Percentiles rank a stretch among this genome's conserved stretches.
Conservation (phyloP, 2,888 invertebrate species). For the Fragum whitleyi region DNA sequence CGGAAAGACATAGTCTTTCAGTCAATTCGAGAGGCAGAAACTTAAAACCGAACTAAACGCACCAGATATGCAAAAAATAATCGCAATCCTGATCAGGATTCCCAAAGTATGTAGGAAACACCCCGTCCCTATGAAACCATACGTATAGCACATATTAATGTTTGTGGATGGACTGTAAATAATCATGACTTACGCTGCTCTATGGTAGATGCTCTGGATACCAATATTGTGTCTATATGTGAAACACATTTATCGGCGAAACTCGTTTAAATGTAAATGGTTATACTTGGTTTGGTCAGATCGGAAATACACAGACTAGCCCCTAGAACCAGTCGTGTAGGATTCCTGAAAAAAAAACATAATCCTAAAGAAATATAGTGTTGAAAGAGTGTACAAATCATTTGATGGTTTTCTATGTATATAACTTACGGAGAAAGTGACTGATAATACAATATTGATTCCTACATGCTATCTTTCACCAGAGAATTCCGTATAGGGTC, state of each 20-base stretch:
- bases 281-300: constrained; percentile 42
- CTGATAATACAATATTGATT: constrained; percentile 16
- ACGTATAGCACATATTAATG: constrained; percentile 44
- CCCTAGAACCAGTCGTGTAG: constrained; percentile 46
- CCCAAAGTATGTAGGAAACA: no score
- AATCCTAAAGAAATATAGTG: constrained; percentile 17
- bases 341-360: constrained; percentile 24
- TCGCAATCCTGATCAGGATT: neutral
- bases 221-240: constrained; percentile 42
- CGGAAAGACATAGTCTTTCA: constrained; percentile 14
- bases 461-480: neutral
- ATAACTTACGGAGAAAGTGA: constrained; percentile 13
- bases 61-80: neutral
- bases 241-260: constrained; percentile 34
- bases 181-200: constrained; percentile 38
- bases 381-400: constrained; percentile 34
- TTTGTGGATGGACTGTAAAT: constrained; percentile 53
- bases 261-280: constrained; percentile 12
- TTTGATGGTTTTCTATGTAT: constrained; percentile 29
- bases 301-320: constrained; percentile 32
- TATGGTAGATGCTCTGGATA: constrained; percentile 23
- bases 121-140: constrained; percentile 11
- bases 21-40: constrained; percentile 37
- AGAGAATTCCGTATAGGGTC: neutral
- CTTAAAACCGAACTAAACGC: neutral